These are phyloP conservation scores for Drosophila melanica DNA, from an alignment of 1,140 invertebrate genomes.

Conservation along the genomic window DNA sequence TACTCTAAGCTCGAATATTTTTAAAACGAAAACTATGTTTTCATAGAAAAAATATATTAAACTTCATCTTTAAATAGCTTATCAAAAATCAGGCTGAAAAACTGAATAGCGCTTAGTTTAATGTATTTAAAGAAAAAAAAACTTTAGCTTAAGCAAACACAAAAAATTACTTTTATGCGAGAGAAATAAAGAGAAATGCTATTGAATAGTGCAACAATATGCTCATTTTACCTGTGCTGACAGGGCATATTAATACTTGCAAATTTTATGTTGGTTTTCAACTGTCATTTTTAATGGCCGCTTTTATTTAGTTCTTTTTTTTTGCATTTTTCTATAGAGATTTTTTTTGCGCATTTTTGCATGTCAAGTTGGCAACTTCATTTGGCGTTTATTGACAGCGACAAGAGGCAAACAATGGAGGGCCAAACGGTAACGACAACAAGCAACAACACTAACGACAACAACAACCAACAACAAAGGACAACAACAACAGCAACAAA, in stretches of 20 bases:
- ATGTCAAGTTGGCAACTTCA: slow-evolving; percentile 70
- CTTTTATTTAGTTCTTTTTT: background rate
- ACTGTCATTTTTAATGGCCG: slow-evolving; percentile 43
- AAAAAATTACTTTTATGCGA: no score
- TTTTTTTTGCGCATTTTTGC: slow-evolving; percentile 27
- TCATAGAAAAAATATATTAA: no score
- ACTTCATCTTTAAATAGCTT: no score
- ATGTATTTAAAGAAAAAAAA: no score
- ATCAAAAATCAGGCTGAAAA: no score
- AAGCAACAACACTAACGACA: slow-evolving; percentile 28
- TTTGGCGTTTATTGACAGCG: slow-evolving; percentile 76
- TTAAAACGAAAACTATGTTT: no score
- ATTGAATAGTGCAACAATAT: no score
- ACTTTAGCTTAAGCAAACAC: no score
- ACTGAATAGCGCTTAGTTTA: no score
- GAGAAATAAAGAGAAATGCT: no score
- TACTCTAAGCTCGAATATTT: no score
- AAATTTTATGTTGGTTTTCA: slow-evolving; percentile 57
- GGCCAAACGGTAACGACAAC: slow-evolving; percentile 56
- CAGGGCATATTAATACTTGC: slow-evolving; percentile 5
- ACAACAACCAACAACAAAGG: slow-evolving; percentile 14
- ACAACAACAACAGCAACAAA: slow-evolving; percentile 36
- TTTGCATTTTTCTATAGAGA: slow-evolving; percentile 3
- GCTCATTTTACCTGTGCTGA: no score
- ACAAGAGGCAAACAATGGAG: slow-evolving; percentile 75